Base-by-base conservation (phyloP, 2,888 invertebrate species). In the Microplitis deprimator region DNA sequence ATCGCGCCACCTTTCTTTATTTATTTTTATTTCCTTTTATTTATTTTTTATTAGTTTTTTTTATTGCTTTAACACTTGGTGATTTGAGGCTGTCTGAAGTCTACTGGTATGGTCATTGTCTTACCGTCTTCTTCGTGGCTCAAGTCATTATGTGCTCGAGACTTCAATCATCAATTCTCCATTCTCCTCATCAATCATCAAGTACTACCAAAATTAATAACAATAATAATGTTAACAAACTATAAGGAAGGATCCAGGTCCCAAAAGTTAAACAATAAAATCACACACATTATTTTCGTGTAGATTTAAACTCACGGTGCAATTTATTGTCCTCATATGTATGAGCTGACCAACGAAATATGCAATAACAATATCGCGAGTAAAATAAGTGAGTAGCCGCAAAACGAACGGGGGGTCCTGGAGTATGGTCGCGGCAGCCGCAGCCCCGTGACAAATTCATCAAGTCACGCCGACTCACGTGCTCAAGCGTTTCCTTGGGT, bases 401-500 rank as follows among this genome's bases (percentile, higher is more conserved):
- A 73, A 67, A 64, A 64, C 41, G 20, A 64, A 73, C 40, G 71
- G 62, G 61, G 62, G 73, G 64, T 64, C 73, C 64, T 61, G 50
- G 50, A 5, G 50, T n/a, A 65, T 41, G 65, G 73, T 67, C 65
- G 65, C 65, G 68, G 64, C 73, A 60, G 59, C 61, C 17, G 73
- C 69, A 71, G 82, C 84, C 80, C 82, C 81, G 85, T 87, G 87
- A 87, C 88, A 86, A 89, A 89, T 88, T 84, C 86, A 87, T 87
- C 85, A 84, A 85, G 87, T 86, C 85, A 85, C 86, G 85, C 81
- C 82, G 83, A 76, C 83, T 88, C 86, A 77, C 77, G 78, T 77
- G 77, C 75, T 75, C 68, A 40, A 69, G 60, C 39, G 50, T 68
- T 40, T 62, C 62, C 41, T 73, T 64, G 4, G 20, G 59, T 7